Evolutionary conservation across 2,113 vertebrate genomes (phyloP).

Genomic region (mouse (Mus musculus)): DNA sequence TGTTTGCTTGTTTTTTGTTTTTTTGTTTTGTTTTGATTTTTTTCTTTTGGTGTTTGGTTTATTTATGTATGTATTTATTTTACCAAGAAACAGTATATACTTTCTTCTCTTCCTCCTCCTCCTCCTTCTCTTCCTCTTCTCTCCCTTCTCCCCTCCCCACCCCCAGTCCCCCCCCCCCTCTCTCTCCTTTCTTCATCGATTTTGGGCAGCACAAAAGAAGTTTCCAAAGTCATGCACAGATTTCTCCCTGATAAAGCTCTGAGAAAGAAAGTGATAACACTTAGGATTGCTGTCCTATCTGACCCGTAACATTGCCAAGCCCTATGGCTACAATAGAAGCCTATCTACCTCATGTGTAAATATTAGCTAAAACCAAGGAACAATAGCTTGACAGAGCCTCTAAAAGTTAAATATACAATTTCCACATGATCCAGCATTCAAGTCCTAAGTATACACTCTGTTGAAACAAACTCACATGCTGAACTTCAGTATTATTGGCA

Average conservation of each 20-base stretch:
- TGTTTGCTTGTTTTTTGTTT: too few relatives aligned
- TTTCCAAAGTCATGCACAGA: conserved; percentile 22
- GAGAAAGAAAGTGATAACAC: not conserved
- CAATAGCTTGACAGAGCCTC: not conserved
- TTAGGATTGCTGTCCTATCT: not conserved
- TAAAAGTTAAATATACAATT: not conserved
- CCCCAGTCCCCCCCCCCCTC: not conserved
- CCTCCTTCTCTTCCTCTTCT: not conserved
- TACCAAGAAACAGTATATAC: not conserved
- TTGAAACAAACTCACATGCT: not conserved
- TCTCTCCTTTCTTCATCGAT: not conserved
- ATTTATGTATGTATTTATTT: too few relatives aligned
- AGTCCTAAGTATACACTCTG: not conserved
- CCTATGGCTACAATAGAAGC: not conserved
- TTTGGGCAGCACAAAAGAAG: conserved; percentile 36
- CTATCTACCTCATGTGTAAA: not conserved
- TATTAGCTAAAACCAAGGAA: not conserved
- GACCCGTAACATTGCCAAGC: not conserved
- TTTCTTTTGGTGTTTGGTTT: too few relatives aligned
- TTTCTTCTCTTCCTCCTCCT: not conserved
- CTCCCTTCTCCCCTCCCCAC: not conserved
- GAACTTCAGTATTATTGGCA: not conserved
- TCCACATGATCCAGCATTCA: not conserved
- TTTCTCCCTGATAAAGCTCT: conserved; percentile 20
- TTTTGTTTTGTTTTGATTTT: too few relatives aligned